Conservation (phyloP, 2,797 vertebrate genomes). For the Trachurus trachurus region DNA sequence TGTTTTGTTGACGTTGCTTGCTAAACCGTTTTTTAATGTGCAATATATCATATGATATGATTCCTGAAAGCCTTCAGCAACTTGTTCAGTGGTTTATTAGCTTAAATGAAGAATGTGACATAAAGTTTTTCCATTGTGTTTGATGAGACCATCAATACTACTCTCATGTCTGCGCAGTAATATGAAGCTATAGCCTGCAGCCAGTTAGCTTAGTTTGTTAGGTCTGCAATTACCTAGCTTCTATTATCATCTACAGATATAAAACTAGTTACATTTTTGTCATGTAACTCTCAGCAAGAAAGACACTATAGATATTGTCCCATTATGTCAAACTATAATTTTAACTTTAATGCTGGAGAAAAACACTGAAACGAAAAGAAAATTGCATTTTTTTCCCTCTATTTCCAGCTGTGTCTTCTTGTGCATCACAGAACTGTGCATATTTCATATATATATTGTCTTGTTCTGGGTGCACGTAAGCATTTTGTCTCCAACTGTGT, state of each 20-base stretch:
- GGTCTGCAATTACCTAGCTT: not conserved
- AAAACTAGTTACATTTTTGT: not conserved
- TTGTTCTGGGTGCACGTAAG: not conserved
- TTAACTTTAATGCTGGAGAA: not conserved
- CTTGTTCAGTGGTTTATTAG: not conserved
- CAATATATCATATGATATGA: not conserved
- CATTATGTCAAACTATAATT: not conserved
- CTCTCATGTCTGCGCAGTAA: not conserved
- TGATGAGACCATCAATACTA: not conserved
- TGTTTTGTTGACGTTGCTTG: not conserved
- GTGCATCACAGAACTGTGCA: constrained; percentile 1
- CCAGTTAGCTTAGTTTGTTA: not conserved
- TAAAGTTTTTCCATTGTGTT: not conserved
- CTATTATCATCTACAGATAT: not conserved
- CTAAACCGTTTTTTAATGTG: not conserved
- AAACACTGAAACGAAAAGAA: not conserved
- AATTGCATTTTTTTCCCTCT: not conserved
- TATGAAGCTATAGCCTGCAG: not conserved
- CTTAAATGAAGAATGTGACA: not conserved
- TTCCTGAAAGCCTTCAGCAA: not conserved
- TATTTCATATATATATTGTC: not conserved
- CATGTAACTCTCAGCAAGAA: not conserved
- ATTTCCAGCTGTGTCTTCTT: constrained; percentile 1
- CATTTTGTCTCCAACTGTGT: constrained; percentile 29
- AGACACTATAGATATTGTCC: not conserved